Base-by-base conservation (phyloP, 2,113 vertebrate species). In the Nannobrachium achirus region DNA sequence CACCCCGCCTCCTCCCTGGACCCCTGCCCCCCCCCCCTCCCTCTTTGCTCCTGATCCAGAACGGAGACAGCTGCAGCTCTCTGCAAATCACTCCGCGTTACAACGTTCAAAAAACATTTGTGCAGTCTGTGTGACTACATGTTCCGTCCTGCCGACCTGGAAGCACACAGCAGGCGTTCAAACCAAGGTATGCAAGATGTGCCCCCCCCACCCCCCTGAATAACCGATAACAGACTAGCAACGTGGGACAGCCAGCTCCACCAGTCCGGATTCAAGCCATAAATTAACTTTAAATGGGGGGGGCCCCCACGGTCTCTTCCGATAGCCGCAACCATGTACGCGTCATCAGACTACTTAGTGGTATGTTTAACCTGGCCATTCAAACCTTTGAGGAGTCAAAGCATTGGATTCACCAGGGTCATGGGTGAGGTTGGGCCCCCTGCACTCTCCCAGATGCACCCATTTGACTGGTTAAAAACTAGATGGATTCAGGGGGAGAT, bases 211-310 rank as follows among this genome's bases (percentile, higher is more conserved):
- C 73, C 79, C 45, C 52, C 69, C 69, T 9, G 63, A 50, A 63
- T 88, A 87, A 87, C 82, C 84, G 87, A 84, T 88, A 89, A 89
- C 87, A 64, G 87, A 79, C 82, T 58, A 6, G 0, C 39, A 65
- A 66, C 75, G 16, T 62, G 42, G 74, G 79, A 79, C 64, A 65
- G 63, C 71, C 61, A 33, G 20, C 82, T 76, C 65, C 46, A 7
- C 68, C 41, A 25, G 42, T 39, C 58, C 42, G 48, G 16, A 62
- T 68, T 45, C 15, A 38, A 71, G 73, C 53, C 73, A 85, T 91
- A 84, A 84, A 89, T 90, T 71, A 67, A 81, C 73, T 79, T 33
- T 83, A 79, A 89, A 85, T 74, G 65, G 64, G 69, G 19, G 68
- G 49, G 25, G 25, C 25, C 73, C 80, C 77, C 51, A 18, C 64